Base-by-base conservation (phyloP, 2,113 vertebrate species). In the Neopipo cinnamomea region DNA sequence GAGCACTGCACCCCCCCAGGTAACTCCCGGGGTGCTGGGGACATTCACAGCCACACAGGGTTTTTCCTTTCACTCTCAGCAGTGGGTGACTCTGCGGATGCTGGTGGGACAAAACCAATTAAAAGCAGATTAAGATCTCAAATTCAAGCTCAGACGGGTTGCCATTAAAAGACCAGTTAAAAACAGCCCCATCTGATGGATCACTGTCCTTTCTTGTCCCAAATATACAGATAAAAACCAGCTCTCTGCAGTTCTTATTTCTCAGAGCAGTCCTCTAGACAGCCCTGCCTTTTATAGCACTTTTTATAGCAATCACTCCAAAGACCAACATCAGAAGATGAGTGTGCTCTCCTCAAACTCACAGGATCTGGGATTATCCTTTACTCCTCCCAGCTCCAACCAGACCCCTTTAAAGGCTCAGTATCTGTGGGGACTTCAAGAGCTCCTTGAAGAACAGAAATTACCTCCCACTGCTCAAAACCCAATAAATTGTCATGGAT, bases 101-200 rank as follows among this genome's bases (percentile, higher is more conserved):
- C 58, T 66, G 82, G 80, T 6, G 62, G 76, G 59, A 92, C 90
- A 93, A 88, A 90, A 66, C 65, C 83, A 68, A 91, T 62, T 65
- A 89, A 91, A 92, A 95, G 11, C 91, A 93, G 73, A 93, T 92
- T 58, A 84, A 92, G 39, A 88, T 39, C 68, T 61, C 4, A 1
- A 27, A 3, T 22, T 62, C 80, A 28, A 56, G 77, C 61, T 72
- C 42, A 75, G 56, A 72, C n/a, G 66, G 65, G 88, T 35, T 90
- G 83, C 66, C 96, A 87, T 78, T 89, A 61, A 77, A 95, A 96
- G 53, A 65, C 61, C 19, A 61, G 68, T n/a, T 81, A 65, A 92
- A 76, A 84, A 1, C 88, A 86, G 83, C 65, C 56, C 11, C 1
- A 19, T 24, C 47, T 61, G 52, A 56, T 25, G 79, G 65, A 37